These are phyloP conservation scores for Slavum lentiscoides DNA, from an alignment of 2,888 invertebrate genomes.

Conservation along the genomic window DNA sequence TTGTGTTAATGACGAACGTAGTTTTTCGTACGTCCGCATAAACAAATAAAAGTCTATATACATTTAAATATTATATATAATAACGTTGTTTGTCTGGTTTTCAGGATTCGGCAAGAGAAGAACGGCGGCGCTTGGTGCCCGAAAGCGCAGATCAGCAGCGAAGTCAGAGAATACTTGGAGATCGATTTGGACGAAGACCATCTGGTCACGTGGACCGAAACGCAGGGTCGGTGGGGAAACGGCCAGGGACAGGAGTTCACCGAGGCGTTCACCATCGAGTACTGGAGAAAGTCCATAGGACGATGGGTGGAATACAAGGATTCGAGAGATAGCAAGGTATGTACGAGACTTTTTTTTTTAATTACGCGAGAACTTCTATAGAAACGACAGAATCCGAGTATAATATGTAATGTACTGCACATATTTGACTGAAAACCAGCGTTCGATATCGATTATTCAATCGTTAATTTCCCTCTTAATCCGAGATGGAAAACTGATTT, in stretches of 20 bases:
- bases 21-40: too few species aligned
- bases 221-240: constrained; percentile 89
- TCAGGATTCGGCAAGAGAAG: constrained; percentile 80
- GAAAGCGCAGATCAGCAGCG: constrained; percentile 74
- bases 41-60: too few species aligned
- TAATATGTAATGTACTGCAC: too few species aligned
- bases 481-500: too few species aligned
- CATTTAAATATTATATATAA: too few species aligned
- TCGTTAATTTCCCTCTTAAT: too few species aligned
- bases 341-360: background rate
- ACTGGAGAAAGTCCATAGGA: constrained; percentile 71
- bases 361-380: too few species aligned
- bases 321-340: constrained; percentile 74
- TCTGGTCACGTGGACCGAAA: constrained; percentile 81
- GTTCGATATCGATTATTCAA: too few species aligned
- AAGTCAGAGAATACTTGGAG: constrained; percentile 80
- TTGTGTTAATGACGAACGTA: too few species aligned
- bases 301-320: constrained; percentile 82
- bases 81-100: constrained; percentile 56
- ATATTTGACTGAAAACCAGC: too few species aligned
- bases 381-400: too few species aligned
- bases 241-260: constrained; percentile 88
- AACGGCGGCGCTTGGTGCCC: constrained; percentile 95
- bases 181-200: constrained; percentile 75
- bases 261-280: constrained; percentile 80